Conservation (phyloP, 2,797 vertebrate genomes). For the Hemibagrus guttatus region DNA sequence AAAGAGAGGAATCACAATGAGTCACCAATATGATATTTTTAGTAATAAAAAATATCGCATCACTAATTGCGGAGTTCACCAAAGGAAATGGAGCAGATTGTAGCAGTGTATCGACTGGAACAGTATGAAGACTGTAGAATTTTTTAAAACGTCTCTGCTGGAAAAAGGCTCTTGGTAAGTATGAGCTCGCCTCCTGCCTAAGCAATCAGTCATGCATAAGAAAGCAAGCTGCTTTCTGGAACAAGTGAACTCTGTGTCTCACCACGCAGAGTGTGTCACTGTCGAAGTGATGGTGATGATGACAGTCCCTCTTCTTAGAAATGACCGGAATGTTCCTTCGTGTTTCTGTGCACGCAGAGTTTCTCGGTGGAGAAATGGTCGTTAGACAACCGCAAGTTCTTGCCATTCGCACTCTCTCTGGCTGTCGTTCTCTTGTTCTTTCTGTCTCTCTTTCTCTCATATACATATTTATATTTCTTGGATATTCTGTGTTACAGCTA, state of each 20-base stretch:
- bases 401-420: not conserved
- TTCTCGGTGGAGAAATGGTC: not conserved
- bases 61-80: not conserved
- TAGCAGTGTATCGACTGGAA: not conserved
- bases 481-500: not conserved
- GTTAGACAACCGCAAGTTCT: not conserved
- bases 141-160: not conserved
- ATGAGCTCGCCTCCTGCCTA: conserved; percentile 11
- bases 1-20: not conserved
- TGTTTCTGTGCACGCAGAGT: not conserved
- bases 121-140: not conserved
- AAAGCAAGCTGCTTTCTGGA: conserved; percentile 39
- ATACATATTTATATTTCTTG: not conserved
- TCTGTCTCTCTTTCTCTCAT: not conserved
- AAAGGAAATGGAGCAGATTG: not conserved
- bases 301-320: conserved; percentile 9
- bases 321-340: not conserved
- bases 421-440: not conserved
- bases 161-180: conserved; percentile 18
- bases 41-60: not conserved
- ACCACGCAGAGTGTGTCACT: conserved; percentile 16
- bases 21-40: not conserved
- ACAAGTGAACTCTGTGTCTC: conserved; percentile 3
- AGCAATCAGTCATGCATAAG: conserved; percentile 38
- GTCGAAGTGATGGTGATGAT: conserved; percentile 5